These are phyloP conservation scores for Hipposideros larvatus DNA, from an alignment of 2,797 vertebrate species.

Conservation along the genomic window DNA sequence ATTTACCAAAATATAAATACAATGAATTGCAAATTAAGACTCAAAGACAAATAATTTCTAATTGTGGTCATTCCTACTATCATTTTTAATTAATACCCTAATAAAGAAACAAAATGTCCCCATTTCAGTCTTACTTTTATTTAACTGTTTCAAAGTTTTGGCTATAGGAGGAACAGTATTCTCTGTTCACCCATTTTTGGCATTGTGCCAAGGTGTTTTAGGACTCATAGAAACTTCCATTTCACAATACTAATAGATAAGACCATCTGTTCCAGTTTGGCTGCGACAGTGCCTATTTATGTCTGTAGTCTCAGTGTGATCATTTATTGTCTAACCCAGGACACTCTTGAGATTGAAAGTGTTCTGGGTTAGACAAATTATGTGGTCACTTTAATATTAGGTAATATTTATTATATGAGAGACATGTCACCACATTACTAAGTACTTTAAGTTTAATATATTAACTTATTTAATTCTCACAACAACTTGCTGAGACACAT, in stretches of 20 bases:
- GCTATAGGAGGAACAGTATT: neutral
- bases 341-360: neutral
- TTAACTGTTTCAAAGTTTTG: neutral
- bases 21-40: neutral
- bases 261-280: neutral
- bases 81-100: neutral
- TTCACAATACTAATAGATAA: neutral
- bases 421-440: neutral
- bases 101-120: neutral
- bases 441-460: neutral
- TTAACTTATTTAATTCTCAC: neutral
- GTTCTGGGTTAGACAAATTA: neutral
- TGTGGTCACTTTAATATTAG: neutral
- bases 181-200: neutral
- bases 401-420: neutral
- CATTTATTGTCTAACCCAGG: neutral
- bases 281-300: neutral
- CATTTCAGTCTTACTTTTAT: neutral
- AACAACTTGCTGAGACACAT: neutral
- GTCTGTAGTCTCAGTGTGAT: neutral
- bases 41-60: neutral
- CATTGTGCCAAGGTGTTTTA: neutral
- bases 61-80: neutral
- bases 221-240: neutral
- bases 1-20: neutral